These are phyloP conservation scores for Trimorus sp. DNA, from an alignment of 2,888 invertebrate genomes.

Conservation along the genomic window DNA sequence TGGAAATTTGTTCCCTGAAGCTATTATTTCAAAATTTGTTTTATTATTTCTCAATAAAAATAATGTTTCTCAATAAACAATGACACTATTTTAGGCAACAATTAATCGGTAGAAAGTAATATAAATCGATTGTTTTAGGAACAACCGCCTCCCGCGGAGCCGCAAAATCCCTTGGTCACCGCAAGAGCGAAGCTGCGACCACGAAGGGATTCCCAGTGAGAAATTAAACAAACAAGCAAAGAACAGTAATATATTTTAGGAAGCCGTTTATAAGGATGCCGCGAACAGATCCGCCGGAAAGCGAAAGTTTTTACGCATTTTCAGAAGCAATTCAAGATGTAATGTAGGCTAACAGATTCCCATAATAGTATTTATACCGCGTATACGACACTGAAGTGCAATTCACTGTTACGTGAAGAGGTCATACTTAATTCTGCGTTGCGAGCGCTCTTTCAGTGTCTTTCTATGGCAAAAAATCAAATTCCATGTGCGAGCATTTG, in stretches of 20 bases:
- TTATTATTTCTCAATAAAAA: neutral
- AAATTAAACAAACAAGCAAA: conserved; percentile 43
- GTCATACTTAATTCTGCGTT: conserved; percentile 32
- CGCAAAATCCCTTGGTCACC: conserved; percentile 77
- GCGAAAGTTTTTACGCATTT: conserved; percentile 41
- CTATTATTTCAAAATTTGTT: too few species aligned
- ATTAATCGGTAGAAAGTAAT: too few species aligned
- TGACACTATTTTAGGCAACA: too few species aligned
- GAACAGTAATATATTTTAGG: conserved; percentile 60
- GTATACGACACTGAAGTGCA: conserved; percentile 54
- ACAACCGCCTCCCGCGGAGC: conserved; percentile 74
- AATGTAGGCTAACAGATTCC: conserved; percentile 46
- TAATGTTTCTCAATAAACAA: neutral
- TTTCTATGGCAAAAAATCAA: conserved; percentile 4
- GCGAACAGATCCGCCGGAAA: conserved; percentile 51
- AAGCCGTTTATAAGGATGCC: conserved; percentile 50
- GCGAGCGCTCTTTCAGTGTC: conserved; percentile 1
- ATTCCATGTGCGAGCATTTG: conserved; percentile 7
- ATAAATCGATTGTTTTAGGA: conserved; percentile 69
- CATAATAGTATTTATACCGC: conserved; percentile 45
- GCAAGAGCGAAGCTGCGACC: conserved; percentile 79
- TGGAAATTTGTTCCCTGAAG: too few species aligned
- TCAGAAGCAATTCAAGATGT: conserved; percentile 38
- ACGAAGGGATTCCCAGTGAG: conserved; percentile 79
- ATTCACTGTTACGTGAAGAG: conserved; percentile 36